A percentile compares a stretch with the other conserved stretches of the same genome.
Conservation (phyloP, 2,797 vertebrate species). For the Anguilla megastoma region DNA sequence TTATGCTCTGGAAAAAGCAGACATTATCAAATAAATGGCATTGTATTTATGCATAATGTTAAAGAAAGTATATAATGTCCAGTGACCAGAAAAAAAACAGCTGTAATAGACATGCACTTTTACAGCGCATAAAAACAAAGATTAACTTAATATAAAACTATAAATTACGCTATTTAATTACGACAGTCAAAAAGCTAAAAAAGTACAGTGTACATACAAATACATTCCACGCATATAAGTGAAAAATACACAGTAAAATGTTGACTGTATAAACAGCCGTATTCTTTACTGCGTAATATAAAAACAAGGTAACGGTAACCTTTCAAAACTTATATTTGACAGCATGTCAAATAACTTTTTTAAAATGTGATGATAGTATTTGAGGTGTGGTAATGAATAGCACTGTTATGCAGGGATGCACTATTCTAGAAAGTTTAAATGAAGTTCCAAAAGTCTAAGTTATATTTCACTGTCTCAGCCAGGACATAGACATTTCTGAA, state of each 20-base stretch:
- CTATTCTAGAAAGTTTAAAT: constrained; percentile 13
- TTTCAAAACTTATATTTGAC: background rate
- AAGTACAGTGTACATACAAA: background rate
- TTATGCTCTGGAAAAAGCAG: background rate
- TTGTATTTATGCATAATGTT: constrained; percentile 7
- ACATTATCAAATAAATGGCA: background rate
- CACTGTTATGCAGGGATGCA: background rate
- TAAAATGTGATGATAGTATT: background rate
- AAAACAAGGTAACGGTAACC: background rate
- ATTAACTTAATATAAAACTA: background rate
- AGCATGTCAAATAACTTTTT: background rate
- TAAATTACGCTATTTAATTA: constrained; percentile 3
- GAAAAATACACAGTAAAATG: background rate
- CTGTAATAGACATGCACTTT: constrained; percentile 8
- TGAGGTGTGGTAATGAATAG: background rate
- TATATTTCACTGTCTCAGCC: constrained; percentile 12
- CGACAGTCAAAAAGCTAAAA: background rate
- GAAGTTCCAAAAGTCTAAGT: constrained; percentile 12
- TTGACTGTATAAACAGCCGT: background rate
- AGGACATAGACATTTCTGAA: background rate
- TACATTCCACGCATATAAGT: constrained; percentile 8
- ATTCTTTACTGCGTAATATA: background rate
- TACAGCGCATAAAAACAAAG: background rate
- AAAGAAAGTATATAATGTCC: constrained; percentile 4
- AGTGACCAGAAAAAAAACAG: background rate